Evolutionary conservation across 2,113 vertebrate species (phyloP).

Genomic region (Calidris pygmaea): DNA sequence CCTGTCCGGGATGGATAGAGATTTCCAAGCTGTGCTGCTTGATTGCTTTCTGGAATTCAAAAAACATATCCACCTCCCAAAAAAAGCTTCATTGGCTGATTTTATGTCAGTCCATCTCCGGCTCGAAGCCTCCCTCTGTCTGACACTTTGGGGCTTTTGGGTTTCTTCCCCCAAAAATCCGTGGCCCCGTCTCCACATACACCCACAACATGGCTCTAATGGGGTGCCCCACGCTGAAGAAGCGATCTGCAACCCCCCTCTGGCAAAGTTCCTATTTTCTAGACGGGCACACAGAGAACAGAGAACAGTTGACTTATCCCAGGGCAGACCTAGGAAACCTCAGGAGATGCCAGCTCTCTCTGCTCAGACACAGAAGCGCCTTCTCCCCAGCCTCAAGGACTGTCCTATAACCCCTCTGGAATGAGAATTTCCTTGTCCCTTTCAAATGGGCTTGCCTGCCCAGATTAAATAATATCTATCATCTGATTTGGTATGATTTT

Average conservation of each 20-base stretch:
- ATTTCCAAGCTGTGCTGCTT: background rate
- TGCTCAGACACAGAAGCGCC: background rate
- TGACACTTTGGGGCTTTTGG: background rate
- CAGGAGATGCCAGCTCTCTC: background rate
- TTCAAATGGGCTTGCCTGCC: background rate
- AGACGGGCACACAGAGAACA: background rate
- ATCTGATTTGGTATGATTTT: conserved; percentile 21
- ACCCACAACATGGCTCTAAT: rapidly evolving
- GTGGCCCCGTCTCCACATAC: rapidly evolving
- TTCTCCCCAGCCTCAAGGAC: background rate
- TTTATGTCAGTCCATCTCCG: background rate
- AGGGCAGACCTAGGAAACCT: background rate
- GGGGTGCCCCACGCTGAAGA: background rate
- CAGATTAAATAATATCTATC: background rate
- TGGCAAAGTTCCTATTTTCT: background rate
- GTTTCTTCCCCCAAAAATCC: background rate
- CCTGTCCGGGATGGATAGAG: background rate
- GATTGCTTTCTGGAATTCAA: background rate
- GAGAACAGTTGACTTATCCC: background rate
- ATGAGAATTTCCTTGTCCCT: background rate
- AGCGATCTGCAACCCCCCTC: background rate
- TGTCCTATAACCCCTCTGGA: background rate
- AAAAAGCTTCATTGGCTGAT: background rate
- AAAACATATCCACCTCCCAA: background rate
- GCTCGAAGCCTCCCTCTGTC: background rate